A percentile compares a stretch with the other conserved stretches of the same genome.
Evolutionary conservation across 2,888 invertebrate species (phyloP).

Genomic region (Zygogramma bicolorata): DNA sequence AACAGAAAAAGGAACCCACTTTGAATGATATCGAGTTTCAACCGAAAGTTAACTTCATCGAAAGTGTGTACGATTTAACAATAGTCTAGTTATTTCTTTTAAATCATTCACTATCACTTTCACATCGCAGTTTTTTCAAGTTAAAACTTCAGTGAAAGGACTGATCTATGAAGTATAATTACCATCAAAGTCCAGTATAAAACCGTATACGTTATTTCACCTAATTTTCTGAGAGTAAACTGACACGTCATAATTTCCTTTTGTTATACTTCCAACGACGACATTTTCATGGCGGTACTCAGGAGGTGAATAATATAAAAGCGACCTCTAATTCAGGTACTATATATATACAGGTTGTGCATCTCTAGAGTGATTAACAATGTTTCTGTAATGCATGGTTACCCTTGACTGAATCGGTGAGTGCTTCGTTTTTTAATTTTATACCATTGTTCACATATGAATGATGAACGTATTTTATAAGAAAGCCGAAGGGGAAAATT

Average conservation of each 20-base stretch:
- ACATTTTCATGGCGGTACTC: constrained; percentile 40
- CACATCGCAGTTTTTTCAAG: not conserved
- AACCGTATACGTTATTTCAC: constrained; percentile 4
- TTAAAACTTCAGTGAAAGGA: not conserved
- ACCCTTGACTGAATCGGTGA: constrained; percentile 53
- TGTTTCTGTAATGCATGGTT: constrained; percentile 51
- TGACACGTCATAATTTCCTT: constrained; percentile 32
- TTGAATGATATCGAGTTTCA: too few species aligned
- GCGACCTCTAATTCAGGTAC: constrained; percentile 39
- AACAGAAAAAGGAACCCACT: too few species aligned
- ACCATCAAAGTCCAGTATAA: constrained; percentile 12
- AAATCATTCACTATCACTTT: not conserved
- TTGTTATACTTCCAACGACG: constrained; percentile 33
- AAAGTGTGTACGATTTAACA: not conserved
- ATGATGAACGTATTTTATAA: constrained; percentile 27
- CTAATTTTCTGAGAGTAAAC: constrained; percentile 20
- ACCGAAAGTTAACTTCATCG: not conserved
- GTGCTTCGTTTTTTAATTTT: constrained; percentile 53
- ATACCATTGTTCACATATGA: constrained; percentile 53
- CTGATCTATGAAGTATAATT: constrained; percentile 2
- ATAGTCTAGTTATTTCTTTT: too few species aligned
- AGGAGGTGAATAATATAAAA: constrained; percentile 33
- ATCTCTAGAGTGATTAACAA: constrained; percentile 56
- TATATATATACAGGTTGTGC: constrained; percentile 52
- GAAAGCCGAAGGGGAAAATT: not conserved